Conservation (phyloP, 2,113 vertebrate genomes). For the Nasalis larvatus region DNA sequence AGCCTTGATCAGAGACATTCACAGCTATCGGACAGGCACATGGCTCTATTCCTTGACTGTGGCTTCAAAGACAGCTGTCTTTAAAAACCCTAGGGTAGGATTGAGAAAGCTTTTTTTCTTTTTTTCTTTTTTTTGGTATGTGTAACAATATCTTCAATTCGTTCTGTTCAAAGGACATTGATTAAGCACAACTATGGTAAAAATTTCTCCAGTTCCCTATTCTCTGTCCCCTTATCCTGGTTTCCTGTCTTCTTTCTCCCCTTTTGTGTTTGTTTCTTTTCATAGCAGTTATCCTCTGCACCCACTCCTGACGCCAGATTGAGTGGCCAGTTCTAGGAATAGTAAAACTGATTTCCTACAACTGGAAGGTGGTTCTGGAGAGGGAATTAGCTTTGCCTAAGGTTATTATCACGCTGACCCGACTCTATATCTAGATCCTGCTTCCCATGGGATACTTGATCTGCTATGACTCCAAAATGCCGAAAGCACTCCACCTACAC, state of each 20-base stretch:
- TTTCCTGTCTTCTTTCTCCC: not conserved
- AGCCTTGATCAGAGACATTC: not conserved
- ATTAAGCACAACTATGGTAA: not conserved
- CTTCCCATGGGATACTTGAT: not conserved
- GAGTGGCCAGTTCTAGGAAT: not conserved
- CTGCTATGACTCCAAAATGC: not conserved
- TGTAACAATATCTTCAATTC: not conserved
- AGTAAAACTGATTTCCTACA: not conserved
- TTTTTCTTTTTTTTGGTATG: too few species aligned
- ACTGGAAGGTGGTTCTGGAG: not conserved
- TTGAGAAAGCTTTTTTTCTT: not conserved
- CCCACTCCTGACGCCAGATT: not conserved
- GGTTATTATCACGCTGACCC: not conserved
- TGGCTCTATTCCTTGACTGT: not conserved
- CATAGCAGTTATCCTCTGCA: not conserved
- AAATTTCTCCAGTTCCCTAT: not conserved
- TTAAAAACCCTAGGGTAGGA: not conserved
- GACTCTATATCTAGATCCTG: not conserved
- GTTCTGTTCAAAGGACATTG: constrained; percentile 22
- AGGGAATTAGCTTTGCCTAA: not conserved
- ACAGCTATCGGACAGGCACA: not conserved
- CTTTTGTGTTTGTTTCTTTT: not conserved
- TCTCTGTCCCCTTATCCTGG: not conserved
- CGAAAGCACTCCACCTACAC: not conserved
- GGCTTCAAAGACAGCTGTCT: not conserved